Evolutionary conservation across 2,888 invertebrate genomes (phyloP), one percentile per base, ranked within the genome.

Genomic region (Cataglyphis altisquamis): DNA sequence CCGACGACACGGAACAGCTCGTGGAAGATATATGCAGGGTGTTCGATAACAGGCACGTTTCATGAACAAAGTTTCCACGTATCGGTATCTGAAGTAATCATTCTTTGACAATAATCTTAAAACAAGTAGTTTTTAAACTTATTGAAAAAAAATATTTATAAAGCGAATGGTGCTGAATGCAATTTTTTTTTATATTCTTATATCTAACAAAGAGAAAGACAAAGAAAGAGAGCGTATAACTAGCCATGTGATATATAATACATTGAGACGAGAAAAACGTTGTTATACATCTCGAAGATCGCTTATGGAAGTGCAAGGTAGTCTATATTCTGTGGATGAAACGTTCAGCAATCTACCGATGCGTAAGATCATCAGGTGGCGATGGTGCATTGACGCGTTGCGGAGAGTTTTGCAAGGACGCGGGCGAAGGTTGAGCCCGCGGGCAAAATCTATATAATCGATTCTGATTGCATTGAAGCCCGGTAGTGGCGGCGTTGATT

Each of bases 401-500:
- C 68, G 21, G 57, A 25, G 72, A 70, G 78, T 72, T 86, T 86
- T 62, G 89, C 89, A 88, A 90, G 88, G 88, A 88, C 85, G 52
- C n/a, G 87, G 82, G 88, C 89, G 85, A 87, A 87, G 86, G 88
- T 85, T 88, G 77, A 77, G 80, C 77, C 82, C 82, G 87, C 82
- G 81, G 81, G 78, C 86, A 84, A 90, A 93, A 94, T 94, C 93
- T 93, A 93, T 93, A 94, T 94, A 94, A 94, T 94, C 94, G 94
- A 94, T 94, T 94, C 93, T 94, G 94, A 94, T 94, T 94, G 93
- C 94, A 94, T 94, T 94, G 94, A 94, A 94, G 94, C 94, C 94
- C 94, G 89, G 94, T 94, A 94, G 94, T 94, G 92, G 93, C 92
- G 88, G 92, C 92, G 93, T 92, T 94, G 94, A 94, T 94, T 94